phyloP scores from a whole-genome alignment of 1,140 invertebrate species.

The Ooceraea biroi region DNA sequence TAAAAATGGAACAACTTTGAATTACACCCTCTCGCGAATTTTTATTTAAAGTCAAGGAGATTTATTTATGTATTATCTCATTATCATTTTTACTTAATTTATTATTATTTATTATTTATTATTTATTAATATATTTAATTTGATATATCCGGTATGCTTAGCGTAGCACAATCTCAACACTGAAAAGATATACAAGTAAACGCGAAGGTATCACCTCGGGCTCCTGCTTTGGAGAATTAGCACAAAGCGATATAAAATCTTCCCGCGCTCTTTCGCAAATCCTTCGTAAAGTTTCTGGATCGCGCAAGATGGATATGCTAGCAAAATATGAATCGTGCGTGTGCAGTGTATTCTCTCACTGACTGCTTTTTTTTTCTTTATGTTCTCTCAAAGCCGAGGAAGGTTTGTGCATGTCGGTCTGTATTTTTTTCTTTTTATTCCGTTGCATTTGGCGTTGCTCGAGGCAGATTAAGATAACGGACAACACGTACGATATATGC shows the following conservation, averaged over 20 bases:
- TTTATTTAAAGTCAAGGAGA: too few relatives aligned
- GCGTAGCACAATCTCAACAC: not conserved
- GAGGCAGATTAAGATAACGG: not conserved
- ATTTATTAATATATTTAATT: too few relatives aligned
- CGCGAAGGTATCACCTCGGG: not conserved
- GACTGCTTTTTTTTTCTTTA: constrained; percentile 33
- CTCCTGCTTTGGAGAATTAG: constrained; percentile 3
- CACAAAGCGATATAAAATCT: constrained; percentile 11
- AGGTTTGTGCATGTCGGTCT: not conserved
- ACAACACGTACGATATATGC: not conserved
- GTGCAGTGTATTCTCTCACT: not conserved
- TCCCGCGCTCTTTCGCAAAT: not conserved
- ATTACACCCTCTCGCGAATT: too few relatives aligned
- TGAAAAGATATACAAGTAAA: not conserved
- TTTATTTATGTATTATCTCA: too few relatives aligned
- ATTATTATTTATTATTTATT: too few relatives aligned
- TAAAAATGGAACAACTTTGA: not conserved
- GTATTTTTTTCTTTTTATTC: constrained; percentile 3
- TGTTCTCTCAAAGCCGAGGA: not conserved
- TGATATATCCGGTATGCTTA: too few relatives aligned
- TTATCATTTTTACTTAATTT: too few relatives aligned
- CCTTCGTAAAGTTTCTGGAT: not conserved
- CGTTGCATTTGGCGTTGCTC: not conserved
- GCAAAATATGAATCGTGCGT: not conserved
- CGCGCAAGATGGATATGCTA: not conserved